phyloP scores from a whole-genome alignment of 2,888 invertebrate genomes.

The Gonocerus acuteangulatus region DNA sequence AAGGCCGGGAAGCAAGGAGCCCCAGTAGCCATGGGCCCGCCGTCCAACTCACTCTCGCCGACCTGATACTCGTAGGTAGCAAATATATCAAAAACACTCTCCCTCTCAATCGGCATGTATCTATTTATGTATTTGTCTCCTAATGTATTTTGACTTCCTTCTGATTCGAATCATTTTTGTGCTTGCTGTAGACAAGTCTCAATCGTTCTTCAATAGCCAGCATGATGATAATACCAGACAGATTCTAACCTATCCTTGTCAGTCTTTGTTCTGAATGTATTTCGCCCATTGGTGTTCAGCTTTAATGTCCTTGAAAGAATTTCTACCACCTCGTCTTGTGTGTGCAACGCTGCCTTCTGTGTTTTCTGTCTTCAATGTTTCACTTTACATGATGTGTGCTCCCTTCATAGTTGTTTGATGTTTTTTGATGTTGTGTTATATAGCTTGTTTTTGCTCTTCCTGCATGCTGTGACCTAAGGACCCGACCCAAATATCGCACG shows the following conservation, averaged over 20 bases:
- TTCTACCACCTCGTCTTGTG: too few relatives aligned
- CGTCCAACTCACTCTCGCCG: not conserved
- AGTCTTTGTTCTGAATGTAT: too few relatives aligned
- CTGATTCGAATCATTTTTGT: too few relatives aligned
- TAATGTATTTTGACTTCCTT: too few relatives aligned
- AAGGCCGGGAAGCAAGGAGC: conserved; percentile 2
- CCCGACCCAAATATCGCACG: conserved; percentile 2
- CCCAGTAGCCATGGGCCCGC: conserved; percentile 18
- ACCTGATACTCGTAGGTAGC: conserved; percentile 7
- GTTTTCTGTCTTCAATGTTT: not conserved
- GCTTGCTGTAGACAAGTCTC: too few relatives aligned
- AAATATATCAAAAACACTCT: not conserved
- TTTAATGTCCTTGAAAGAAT: too few relatives aligned
- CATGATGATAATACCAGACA: too few relatives aligned
- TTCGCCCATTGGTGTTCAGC: too few relatives aligned
- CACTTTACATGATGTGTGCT: too few relatives aligned
- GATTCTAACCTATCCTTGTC: too few relatives aligned
- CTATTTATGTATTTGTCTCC: not conserved
- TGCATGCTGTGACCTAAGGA: conserved; percentile 11
- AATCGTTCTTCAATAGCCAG: not conserved
- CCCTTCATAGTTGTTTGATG: conserved; percentile 1
- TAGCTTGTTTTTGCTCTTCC: conserved; percentile 16
- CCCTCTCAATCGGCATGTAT: conserved; percentile 22
- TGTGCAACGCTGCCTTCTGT: not conserved
- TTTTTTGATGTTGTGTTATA: conserved; percentile 18